Percentiles rank a stretch among this genome's conserved stretches.
Conservation (phyloP, 2,113 vertebrate species). For the Aythya baeri region DNA sequence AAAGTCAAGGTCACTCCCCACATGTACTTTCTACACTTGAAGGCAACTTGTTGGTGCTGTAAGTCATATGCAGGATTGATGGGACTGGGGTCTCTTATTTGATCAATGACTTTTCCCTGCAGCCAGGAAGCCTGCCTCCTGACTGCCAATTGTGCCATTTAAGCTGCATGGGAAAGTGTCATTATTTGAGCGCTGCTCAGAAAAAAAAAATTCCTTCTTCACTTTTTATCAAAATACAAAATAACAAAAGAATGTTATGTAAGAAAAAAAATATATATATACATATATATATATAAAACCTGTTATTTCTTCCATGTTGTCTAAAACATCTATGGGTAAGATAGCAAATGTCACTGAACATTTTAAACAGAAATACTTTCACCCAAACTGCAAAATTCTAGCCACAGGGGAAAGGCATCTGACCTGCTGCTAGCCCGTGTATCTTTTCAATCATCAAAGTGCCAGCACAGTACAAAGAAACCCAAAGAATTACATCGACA, state of each 20-base stretch:
- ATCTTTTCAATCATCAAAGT: not conserved
- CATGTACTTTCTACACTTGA: not conserved
- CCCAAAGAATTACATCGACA: not conserved
- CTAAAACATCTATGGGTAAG: not conserved
- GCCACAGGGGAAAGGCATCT: not conserved
- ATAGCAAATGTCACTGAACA: not conserved
- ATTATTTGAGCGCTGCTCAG: not conserved
- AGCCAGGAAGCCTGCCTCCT: not conserved
- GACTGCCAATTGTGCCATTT: not conserved
- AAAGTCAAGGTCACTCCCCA: not conserved
- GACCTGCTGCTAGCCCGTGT: not conserved
- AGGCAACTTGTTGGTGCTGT: not conserved
- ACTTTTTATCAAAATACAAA: not conserved
- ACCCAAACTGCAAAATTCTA: not conserved
- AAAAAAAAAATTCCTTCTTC: not conserved
- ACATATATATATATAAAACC: too few species aligned
- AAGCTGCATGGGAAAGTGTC: not conserved
- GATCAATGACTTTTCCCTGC: not conserved
- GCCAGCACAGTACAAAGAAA: not conserved
- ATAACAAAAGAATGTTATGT: not conserved
- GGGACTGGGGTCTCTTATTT: not conserved
- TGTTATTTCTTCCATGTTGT: not conserved
- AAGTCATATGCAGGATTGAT: not conserved
- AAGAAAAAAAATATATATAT: too few species aligned
- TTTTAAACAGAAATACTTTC: not conserved